A percentile compares a stretch with the other conserved stretches of the same genome.
Conservation (phyloP, 1,140 invertebrate species). For the Drosophila parvula region DNA sequence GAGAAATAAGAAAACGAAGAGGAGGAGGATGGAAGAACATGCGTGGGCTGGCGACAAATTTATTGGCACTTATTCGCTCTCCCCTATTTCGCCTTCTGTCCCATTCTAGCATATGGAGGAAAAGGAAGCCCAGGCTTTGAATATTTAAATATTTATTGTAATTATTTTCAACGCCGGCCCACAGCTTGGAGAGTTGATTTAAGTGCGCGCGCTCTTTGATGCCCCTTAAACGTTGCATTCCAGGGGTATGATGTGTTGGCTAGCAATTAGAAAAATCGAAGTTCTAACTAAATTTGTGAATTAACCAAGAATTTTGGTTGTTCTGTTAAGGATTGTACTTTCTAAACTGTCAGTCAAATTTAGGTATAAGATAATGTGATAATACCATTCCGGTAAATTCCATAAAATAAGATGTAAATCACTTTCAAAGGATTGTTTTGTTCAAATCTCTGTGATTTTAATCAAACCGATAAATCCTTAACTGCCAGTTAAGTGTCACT, state of each 20-base stretch:
- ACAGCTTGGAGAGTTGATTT: constrained; percentile 29
- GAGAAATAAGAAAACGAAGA: constrained; percentile 12
- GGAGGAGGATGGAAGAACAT: constrained; percentile 11
- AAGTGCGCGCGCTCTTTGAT: constrained; percentile 29
- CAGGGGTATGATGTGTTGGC: not conserved
- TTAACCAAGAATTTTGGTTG: too few relatives aligned
- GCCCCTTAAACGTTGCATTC: not conserved
- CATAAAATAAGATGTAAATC: too few relatives aligned
- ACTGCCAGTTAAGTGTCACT: too few relatives aligned
- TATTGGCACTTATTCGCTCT: constrained; percentile 49
- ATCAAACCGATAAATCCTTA: too few relatives aligned
- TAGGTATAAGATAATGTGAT: too few relatives aligned
- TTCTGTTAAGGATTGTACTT: too few relatives aligned
- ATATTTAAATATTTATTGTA: constrained; percentile 57
- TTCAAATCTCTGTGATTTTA: too few relatives aligned
- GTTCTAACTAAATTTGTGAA: not conserved
- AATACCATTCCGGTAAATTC: too few relatives aligned
- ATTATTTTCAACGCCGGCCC: constrained; percentile 49
- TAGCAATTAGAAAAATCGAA: not conserved
- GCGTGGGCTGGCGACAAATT: constrained; percentile 61
- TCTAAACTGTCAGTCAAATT: too few relatives aligned
- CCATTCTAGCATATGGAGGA: constrained; percentile 11
- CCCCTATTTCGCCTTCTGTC: constrained; percentile 8
- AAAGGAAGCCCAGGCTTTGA: constrained; percentile 41
- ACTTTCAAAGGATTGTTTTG: too few relatives aligned